These are phyloP conservation scores for Myotis planiceps DNA, from an alignment of 2,797 vertebrate species.

Conservation along the genomic window DNA sequence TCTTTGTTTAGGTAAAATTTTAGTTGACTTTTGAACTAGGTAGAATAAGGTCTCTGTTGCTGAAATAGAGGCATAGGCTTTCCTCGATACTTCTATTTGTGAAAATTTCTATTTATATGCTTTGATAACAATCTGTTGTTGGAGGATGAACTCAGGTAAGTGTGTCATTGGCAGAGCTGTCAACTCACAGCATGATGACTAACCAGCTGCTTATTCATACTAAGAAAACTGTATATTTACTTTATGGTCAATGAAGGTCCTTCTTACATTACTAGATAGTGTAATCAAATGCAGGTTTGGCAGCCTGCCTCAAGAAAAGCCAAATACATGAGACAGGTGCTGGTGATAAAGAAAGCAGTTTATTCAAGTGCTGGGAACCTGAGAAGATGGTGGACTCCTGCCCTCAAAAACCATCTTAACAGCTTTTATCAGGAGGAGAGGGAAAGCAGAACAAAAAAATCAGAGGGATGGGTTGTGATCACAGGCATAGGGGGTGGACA, in stretches of 20 bases:
- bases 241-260: neutral
- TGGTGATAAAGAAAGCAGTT: neutral
- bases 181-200: neutral
- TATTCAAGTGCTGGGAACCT: neutral
- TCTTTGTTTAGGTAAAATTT: conserved; percentile 18
- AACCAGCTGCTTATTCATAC: neutral
- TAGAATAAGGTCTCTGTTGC: neutral
- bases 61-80: neutral
- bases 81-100: neutral
- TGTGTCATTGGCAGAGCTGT: neutral
- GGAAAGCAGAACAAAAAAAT: neutral
- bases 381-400: neutral
- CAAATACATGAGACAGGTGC: neutral
- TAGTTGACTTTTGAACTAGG: neutral
- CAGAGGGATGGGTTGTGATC: neutral
- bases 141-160: neutral
- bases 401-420: neutral
- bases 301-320: neutral
- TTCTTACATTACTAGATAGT: neutral
- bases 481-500: neutral
- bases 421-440: neutral
- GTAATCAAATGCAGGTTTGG: neutral
- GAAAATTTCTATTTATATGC: neutral
- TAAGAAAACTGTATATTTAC: neutral
- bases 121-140: neutral